A percentile compares a stretch with the other conserved stretches of the same genome.
These are phyloP conservation scores for Caenorhabditis angaria DNA, from an alignment of 2,888 invertebrate species.

Conservation along the genomic window DNA sequence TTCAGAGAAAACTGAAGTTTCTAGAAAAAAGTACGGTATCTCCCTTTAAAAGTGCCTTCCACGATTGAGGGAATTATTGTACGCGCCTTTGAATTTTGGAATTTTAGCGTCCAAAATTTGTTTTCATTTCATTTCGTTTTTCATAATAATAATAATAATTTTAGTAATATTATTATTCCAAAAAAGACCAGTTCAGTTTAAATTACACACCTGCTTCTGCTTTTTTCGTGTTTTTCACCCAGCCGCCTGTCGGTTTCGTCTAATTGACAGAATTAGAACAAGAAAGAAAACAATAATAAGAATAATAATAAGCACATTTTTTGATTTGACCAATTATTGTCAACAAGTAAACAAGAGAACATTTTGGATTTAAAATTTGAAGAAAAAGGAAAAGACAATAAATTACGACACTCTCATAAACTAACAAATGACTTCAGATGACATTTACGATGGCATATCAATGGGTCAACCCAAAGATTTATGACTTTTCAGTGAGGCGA, in stretches of 20 bases:
- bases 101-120: too few species aligned
- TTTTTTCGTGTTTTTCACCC: not conserved
- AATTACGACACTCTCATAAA: conserved; percentile 2
- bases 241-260: not conserved
- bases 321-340: not conserved
- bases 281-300: not conserved
- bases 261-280: not conserved
- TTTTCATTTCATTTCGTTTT: too few species aligned
- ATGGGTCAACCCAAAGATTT: not conserved
- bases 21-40: too few species aligned
- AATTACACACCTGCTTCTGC: not conserved
- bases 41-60: too few species aligned
- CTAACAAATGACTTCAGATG: not conserved
- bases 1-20: too few species aligned
- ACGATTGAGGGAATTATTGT: too few species aligned
- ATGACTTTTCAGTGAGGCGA: not conserved
- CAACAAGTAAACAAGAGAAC: not conserved
- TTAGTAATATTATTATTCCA: not conserved
- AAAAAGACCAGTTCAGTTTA: not conserved
- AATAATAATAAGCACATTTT: not conserved
- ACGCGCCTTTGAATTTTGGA: too few species aligned
- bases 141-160: too few species aligned
- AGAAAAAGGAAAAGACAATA: not conserved
- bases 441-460: not conserved
- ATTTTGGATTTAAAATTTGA: not conserved